phyloP scores from a whole-genome alignment of 1,140 invertebrate genomes.

The Pteromalus puparum region DNA sequence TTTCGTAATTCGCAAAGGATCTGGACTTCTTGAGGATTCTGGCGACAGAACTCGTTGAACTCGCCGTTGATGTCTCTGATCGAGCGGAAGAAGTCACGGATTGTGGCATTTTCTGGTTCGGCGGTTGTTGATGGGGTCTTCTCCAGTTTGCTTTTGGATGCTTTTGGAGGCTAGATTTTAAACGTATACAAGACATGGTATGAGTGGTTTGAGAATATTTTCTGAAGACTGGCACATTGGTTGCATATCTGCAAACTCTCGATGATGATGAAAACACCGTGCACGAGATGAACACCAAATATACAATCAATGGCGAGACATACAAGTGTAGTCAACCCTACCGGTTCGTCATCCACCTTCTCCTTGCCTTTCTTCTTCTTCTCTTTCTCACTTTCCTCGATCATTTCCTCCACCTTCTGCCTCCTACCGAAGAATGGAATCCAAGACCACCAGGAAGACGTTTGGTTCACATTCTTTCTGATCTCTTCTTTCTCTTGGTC shows the following conservation, averaged over 20 bases:
- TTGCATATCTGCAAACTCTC: background rate
- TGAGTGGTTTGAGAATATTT: background rate
- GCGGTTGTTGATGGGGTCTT: background rate
- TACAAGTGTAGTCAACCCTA: background rate
- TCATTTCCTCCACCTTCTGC: conserved; percentile 53
- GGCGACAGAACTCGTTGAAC: conserved; percentile 70
- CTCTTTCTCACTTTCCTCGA: conserved; percentile 45
- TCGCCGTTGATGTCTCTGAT: conserved; percentile 62
- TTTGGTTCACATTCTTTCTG: conserved; percentile 23
- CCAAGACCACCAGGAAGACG: conserved; percentile 65
- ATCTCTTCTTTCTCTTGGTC: conserved; percentile 55
- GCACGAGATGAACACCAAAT: background rate
- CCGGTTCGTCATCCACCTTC: conserved; percentile 27
- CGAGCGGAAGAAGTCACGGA: conserved; percentile 64
- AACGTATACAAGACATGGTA: background rate
- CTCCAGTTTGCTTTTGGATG: background rate
- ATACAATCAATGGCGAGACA: background rate
- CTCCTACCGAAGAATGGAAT: conserved; percentile 61
- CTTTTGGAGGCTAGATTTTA: background rate
- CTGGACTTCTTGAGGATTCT: conserved; percentile 77
- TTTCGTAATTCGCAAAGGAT: conserved; percentile 79
- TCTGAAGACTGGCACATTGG: background rate
- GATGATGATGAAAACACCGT: background rate
- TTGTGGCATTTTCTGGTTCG: conserved; percentile 55
- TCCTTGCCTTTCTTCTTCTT: conserved; percentile 45